Evolutionary conservation across 2,797 vertebrate species (phyloP).

Genomic region (Catostomus latipinnis): DNA sequence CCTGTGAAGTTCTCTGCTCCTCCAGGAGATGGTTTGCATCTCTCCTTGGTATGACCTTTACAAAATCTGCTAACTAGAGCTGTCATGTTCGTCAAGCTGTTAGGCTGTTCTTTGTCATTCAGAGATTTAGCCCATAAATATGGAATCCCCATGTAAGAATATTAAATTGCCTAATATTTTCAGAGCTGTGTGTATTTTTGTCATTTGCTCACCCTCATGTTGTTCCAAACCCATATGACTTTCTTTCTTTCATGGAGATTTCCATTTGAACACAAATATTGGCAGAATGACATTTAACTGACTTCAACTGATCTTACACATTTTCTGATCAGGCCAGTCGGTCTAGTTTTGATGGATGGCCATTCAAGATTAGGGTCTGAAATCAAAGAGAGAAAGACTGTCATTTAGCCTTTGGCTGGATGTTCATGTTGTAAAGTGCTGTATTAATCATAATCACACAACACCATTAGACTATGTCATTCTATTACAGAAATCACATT

Average conservation of each 20-base stretch:
- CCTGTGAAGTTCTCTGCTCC: constrained; percentile 72
- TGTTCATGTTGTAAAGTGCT: constrained; percentile 73
- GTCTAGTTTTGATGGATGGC: neutral
- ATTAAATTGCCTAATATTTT: no score
- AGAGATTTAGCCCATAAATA: neutral
- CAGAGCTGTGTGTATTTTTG: no score
- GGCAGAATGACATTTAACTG: no score
- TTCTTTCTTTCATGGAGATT: no score
- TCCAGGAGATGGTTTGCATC: constrained; percentile 66
- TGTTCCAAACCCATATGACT: no score
- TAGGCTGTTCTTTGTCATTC: neutral
- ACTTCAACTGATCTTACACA: no score
- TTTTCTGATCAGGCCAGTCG: neutral
- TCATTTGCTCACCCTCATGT: no score
- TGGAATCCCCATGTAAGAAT: no score
- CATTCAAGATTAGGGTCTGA: constrained; percentile 55
- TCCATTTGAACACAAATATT: no score
- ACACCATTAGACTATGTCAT: constrained; percentile 85
- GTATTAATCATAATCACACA: constrained; percentile 86
- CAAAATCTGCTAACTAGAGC: constrained; percentile 65
- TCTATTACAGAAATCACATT: constrained; percentile 89
- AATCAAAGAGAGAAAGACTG: constrained; percentile 56
- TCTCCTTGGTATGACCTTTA: constrained; percentile 66
- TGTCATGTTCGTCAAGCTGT: constrained; percentile 31
- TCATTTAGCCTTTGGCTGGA: constrained; percentile 77